phyloP scores from a whole-genome alignment of 2,888 invertebrate genomes.

The Apamea sordens region DNA sequence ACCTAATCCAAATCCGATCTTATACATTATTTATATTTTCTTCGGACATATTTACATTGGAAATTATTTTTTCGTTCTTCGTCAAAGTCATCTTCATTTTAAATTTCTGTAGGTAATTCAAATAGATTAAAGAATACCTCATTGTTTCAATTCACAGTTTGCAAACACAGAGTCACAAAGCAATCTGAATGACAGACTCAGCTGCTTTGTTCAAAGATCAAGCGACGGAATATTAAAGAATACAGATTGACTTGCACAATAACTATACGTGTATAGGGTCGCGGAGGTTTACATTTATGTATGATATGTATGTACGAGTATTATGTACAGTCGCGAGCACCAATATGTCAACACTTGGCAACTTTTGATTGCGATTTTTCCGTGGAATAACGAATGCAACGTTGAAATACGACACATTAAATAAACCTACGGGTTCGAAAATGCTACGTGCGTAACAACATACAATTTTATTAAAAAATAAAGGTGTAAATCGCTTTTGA shows the following conservation, averaged over 20 bases:
- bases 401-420: no score
- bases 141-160: neutral
- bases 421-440: no score
- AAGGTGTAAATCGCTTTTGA: no score
- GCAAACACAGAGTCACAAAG: neutral
- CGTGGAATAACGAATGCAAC: no score
- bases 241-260: slow-evolving; percentile 1
- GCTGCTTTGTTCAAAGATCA: slow-evolving; percentile 3
- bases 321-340: no score
- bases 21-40: no score
- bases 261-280: neutral
- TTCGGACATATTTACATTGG: neutral
- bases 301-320: neutral
- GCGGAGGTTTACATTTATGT: no score
- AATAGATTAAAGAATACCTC: neutral
- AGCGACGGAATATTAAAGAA: slow-evolving; percentile 1
- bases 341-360: no score
- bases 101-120: neutral
- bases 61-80: neutral
- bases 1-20: neutral
- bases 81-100: neutral
- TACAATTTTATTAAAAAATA: no score
- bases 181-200: neutral
- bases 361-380: no score
- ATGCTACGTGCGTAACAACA: no score